These are phyloP conservation scores for Nowickia ferox DNA, from an alignment of 2,888 invertebrate species.

Conservation along the genomic window DNA sequence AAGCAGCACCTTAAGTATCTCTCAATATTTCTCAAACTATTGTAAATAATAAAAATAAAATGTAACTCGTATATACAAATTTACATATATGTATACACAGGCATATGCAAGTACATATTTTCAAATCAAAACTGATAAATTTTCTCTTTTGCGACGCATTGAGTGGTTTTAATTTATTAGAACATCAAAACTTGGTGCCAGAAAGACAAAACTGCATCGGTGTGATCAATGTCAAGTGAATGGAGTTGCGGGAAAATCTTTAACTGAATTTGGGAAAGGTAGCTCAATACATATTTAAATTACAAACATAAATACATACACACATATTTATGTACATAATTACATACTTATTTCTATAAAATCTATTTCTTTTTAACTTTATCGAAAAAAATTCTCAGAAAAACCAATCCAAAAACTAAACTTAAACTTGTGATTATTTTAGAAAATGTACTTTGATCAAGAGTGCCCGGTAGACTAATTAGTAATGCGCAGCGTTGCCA, in stretches of 20 bases:
- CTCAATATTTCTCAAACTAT: slow-evolving; percentile 37
- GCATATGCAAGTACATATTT: not conserved
- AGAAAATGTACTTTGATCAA: no score
- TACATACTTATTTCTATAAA: not conserved
- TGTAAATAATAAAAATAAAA: slow-evolving; percentile 14
- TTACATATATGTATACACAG: not conserved
- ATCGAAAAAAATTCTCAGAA: no score
- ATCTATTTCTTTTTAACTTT: no score
- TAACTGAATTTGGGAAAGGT: not conserved
- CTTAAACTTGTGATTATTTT: no score
- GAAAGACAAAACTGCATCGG: slow-evolving; percentile 28
- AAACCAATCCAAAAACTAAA: no score
- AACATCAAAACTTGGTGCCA: slow-evolving; percentile 60
- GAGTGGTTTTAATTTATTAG: slow-evolving; percentile 47
- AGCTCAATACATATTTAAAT: not conserved
- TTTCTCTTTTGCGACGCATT: slow-evolving; percentile 42
- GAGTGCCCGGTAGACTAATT: no score
- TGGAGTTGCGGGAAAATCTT: slow-evolving; percentile 19
- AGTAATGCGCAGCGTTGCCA: no score
- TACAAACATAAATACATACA: not conserved
- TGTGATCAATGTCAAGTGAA: slow-evolving; percentile 68
- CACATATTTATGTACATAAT: not conserved
- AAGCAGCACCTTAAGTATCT: slow-evolving; percentile 32
- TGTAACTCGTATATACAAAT: not conserved
- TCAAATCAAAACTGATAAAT: slow-evolving; percentile 47